Base-by-base conservation (phyloP, 2,888 invertebrate genomes). In the Drosophila sordidapex region DNA sequence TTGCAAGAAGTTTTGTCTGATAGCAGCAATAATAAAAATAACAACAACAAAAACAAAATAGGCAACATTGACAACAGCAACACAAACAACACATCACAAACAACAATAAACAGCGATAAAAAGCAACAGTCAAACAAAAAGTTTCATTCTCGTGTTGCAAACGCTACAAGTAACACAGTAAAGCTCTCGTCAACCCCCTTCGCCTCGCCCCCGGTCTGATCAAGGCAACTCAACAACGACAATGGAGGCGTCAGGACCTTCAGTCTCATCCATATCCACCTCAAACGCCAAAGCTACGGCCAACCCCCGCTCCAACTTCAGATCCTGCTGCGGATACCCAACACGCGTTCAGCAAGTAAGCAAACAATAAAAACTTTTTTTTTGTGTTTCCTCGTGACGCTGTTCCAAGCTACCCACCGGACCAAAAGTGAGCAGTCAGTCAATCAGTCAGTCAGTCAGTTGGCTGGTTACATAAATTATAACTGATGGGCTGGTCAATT, bases 291-390 rank as follows among this genome's bases (percentile, higher is more conserved):
- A 51, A 31, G 29, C 35, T 56, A 48, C 38, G 53, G 25, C 18
- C 43, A 43, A 29, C 29, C 43, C 8, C 58, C 5, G 57, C 31
- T n/a, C 35, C 56, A 52, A 51, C 38, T 51, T 46, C 73, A 38
- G 46, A 65, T 64, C 58, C 64, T 40, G 54, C 63, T 58, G 68
- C 71, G 65, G 70, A 75, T 49, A 71, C 61, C 62, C 66, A 68
- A 70, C 80, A 86, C 77, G 76, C 74, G 87, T 78, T 76, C 81
- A 83, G 74, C 90, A 90, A 90, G 85, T 86, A 90, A 86, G 90
- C 84, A 86, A 86, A 86, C 85, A 86, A 90, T 78, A 83, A 88
- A 87, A 88, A 76, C 7, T 29, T 76, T 88, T 75, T 82, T 72
- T 61, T 21, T 53, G 43, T 57, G 29, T 56, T 54, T 52, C 48